Percentiles rank a stretch among this genome's conserved stretches.
These are phyloP conservation scores for Anodontia alba DNA, from an alignment of 2,888 invertebrate genomes.

Conservation along the genomic window DNA sequence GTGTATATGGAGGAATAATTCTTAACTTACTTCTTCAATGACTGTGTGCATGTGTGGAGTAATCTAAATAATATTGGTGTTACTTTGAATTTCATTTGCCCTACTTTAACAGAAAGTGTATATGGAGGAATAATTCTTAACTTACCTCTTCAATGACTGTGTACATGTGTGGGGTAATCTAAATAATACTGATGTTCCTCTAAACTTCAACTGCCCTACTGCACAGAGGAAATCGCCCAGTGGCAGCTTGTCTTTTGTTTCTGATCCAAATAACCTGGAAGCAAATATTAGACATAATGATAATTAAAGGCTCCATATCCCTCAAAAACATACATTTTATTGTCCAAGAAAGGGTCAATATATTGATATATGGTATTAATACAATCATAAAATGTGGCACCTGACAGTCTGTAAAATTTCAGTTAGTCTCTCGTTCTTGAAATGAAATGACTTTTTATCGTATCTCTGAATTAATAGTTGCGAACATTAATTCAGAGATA, in stretches of 20 bases:
- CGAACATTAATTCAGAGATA: too few species aligned
- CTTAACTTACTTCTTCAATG: constrained; percentile 55
- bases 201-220: constrained; percentile 88
- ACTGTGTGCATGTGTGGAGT: constrained; percentile 84
- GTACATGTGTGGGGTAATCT: constrained; percentile 86
- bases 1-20: constrained; percentile 78
- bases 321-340: too few species aligned
- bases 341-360: too few species aligned
- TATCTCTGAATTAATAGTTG: too few species aligned
- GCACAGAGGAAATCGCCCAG: constrained; percentile 88
- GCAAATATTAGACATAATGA: not conserved
- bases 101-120: constrained; percentile 88
- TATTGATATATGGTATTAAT: too few species aligned
- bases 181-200: constrained; percentile 89
- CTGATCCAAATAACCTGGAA: constrained; percentile 84
- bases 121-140: constrained; percentile 72
- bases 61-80: constrained; percentile 89
- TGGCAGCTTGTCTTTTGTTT: constrained; percentile 77
- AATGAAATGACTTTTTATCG: too few species aligned
- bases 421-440: too few species aligned
- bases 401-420: too few species aligned
- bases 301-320: too few species aligned
- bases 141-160: constrained; percentile 61
- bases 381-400: too few species aligned
- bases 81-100: constrained; percentile 89